phyloP scores from a whole-genome alignment of 23 tunicate species.

The Trididemnum nubilum region DNA sequence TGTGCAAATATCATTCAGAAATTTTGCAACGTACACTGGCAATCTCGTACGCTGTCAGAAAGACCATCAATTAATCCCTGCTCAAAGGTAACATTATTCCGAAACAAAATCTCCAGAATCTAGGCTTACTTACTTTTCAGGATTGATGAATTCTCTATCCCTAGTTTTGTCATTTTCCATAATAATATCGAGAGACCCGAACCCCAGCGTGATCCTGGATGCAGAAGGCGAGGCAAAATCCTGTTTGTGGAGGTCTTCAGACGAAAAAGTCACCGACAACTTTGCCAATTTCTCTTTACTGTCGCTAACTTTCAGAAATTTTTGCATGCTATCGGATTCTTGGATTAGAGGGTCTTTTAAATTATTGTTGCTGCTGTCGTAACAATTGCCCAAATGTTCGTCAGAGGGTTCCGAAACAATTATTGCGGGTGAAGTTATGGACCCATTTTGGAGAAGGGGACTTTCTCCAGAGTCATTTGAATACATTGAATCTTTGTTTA shows the following conservation, averaged over 20 bases:
- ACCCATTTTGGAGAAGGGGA: not conserved
- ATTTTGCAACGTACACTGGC: too few relatives aligned
- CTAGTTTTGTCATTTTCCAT: constrained; percentile 47
- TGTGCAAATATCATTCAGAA: too few relatives aligned
- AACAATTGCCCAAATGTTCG: not conserved
- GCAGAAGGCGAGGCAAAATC: constrained; percentile 59
- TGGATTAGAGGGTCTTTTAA: not conserved
- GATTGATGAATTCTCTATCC: not conserved
- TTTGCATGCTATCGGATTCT: not conserved
- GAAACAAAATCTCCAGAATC: too few relatives aligned
- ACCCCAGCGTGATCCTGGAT: constrained; percentile 40
- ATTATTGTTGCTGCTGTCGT: not conserved
- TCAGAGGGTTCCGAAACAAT: not conserved
- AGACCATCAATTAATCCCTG: too few relatives aligned
- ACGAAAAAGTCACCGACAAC: not conserved
- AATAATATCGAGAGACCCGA: constrained; percentile 62
- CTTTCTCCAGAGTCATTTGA: not conserved
- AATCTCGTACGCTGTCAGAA: too few relatives aligned
- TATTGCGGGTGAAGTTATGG: not conserved
- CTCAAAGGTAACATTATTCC: too few relatives aligned
- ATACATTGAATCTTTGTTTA: not conserved
- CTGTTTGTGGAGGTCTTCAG: not conserved
- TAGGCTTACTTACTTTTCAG: constrained; percentile 29
- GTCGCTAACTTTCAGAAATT: not conserved
- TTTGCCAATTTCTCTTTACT: not conserved